Evolutionary conservation across 2,888 invertebrate genomes (phyloP), one percentile per base, ranked within the genome.

Genomic region (Ochropleura leucogaster): DNA sequence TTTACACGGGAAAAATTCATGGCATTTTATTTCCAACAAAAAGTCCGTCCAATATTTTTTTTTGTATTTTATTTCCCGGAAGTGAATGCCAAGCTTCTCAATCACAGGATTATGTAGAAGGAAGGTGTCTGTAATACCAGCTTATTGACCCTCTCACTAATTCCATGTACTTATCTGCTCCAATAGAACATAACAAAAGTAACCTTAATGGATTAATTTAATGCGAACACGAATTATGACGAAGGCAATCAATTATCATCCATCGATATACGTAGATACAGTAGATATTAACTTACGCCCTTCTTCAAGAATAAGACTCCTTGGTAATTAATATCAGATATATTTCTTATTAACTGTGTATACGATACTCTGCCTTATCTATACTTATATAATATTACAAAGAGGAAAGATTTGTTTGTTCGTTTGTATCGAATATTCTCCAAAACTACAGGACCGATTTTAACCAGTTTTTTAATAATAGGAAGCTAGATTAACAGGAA

Each of bases 121-220:
- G 57, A 60, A 74, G 65, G 74, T 81, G 68, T 69, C 51, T 55
- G 20, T 82, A 82, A 78, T 76, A 47, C n/a, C 60, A 40, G 60
- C 42, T 77, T 77, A 79, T 70, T 76, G 68, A 47, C 57, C 72
- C 30, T 74, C 42, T 18, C 42, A 72, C 18, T 60, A 55, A 66
- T 65, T 63, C 57, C 57, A 44, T 59, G 20, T 49, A 62, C 66
- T 68, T 63, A 76, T 74, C 65, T 65, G 55, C 65, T 72, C 49
- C 55, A 80, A 80, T 75, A 70, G 49, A 64, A 72, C 44, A 46
- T 60, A 77, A 77, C 75, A 76, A 86, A 74, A 79, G 68, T 42
- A 62, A 40, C 20, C 57, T 46, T 76, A 72, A 72, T 78, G 68
- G 74, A 77, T 73, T 68, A 42, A 85, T 68, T 70, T 70, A 68